phyloP scores from a whole-genome alignment of 1,140 invertebrate genomes.

The Drosophila sp. region DNA sequence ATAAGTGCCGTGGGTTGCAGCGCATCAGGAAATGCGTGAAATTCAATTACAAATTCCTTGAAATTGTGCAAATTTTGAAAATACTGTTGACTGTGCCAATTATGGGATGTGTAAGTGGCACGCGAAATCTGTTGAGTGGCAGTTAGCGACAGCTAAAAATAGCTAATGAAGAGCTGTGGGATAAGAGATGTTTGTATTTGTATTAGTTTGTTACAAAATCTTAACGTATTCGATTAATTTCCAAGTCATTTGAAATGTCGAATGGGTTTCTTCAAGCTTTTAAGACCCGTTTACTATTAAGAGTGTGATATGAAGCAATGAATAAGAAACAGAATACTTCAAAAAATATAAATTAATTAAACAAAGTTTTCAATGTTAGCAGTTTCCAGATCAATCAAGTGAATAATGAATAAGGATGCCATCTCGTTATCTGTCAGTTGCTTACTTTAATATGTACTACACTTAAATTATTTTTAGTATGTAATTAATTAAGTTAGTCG shows the following conservation, averaged over 20 bases:
- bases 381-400: no score
- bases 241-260: no score
- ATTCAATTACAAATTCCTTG: slow-evolving; percentile 38
- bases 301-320: not conserved
- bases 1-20: slow-evolving; percentile 48
- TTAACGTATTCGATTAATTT: no score
- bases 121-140: slow-evolving; percentile 22
- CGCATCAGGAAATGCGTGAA: slow-evolving; percentile 3
- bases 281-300: not conserved
- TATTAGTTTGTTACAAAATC: no score
- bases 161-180: slow-evolving; percentile 1
- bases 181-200: no score
- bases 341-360: slow-evolving; percentile 1
- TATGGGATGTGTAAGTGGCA: slow-evolving; percentile 13
- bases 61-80: slow-evolving; percentile 32
- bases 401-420: no score
- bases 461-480: not conserved
- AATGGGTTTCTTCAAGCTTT: no score
- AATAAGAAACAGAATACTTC: not conserved
- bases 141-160: not conserved
- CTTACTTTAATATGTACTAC: not conserved
- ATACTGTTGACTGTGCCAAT: slow-evolving; percentile 5
- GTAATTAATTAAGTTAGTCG: not conserved
- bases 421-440: not conserved
- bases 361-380: not conserved